A percentile compares a stretch with the other conserved stretches of the same genome.
Evolutionary conservation across 2,113 vertebrate genomes (phyloP).

Genomic region (Pogona vitticeps): DNA sequence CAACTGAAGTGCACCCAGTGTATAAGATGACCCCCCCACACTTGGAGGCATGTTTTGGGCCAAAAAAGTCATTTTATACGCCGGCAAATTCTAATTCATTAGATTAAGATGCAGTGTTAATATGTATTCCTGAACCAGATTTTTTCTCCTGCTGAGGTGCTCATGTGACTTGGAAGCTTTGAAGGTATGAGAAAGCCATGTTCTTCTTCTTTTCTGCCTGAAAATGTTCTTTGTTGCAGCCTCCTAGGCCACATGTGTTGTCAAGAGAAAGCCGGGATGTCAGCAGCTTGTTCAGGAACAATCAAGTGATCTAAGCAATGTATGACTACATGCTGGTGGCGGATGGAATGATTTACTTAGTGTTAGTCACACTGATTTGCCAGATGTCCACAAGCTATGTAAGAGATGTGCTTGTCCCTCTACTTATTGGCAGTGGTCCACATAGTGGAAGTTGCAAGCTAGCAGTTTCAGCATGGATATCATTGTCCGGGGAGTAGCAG

Average conservation of each 20-base stretch:
- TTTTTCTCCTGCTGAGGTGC: not conserved
- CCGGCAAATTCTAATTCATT: no score
- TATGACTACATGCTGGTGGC: not conserved
- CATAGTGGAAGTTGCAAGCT: not conserved
- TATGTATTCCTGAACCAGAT: not conserved
- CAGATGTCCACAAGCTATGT: not conserved
- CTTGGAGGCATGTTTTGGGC: no score
- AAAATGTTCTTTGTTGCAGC: not conserved
- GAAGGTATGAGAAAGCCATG: not conserved
- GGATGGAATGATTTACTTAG: not conserved
- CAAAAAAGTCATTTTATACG: no score
- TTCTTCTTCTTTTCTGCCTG: not conserved
- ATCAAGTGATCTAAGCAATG: not conserved
- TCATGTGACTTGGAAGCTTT: not conserved
- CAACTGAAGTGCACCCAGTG: no score
- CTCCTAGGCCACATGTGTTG: not conserved
- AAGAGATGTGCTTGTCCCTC: not conserved
- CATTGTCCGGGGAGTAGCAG: not conserved
- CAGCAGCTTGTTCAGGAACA: not conserved
- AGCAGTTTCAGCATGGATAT: not conserved
- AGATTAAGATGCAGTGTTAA: conserved; percentile 28
- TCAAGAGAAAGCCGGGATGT: not conserved
- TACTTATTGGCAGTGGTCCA: not conserved
- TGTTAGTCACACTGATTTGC: not conserved
- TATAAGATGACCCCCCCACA: no score